Conservation (phyloP, 1,140 invertebrate genomes). For the Procambarus clarkii region DNA sequence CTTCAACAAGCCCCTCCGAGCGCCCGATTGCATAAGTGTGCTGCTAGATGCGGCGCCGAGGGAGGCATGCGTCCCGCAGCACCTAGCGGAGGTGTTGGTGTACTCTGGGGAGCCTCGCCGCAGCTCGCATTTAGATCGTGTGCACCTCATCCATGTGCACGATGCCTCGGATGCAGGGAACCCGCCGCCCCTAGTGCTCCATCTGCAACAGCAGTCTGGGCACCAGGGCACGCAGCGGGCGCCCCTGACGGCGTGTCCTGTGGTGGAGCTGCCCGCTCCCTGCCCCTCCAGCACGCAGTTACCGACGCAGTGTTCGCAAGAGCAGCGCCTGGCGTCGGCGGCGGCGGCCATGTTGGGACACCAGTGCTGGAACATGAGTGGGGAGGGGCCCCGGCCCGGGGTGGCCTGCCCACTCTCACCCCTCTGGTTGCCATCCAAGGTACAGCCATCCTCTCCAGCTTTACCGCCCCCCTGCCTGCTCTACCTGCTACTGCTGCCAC, state of each 20-base stretch:
- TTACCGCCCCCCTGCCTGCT: not conserved
- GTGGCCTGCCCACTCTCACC: not conserved
- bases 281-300: not conserved
- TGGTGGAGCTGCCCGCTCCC: not conserved
- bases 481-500: not conserved
- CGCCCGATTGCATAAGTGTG: not conserved
- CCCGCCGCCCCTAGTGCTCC: not conserved
- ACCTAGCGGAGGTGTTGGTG: not conserved
- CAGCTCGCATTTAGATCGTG: not conserved
- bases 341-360: not conserved
- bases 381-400: conserved; percentile 3
- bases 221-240: not conserved
- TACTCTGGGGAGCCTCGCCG: not conserved
- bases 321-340: not conserved
- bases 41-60: not conserved
- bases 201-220: not conserved
- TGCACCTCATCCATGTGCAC: not conserved
- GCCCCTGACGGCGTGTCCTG: not conserved
- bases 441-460: not conserved
- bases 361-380: conserved; percentile 19
- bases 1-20: not conserved
- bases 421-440: conserved; percentile 24
- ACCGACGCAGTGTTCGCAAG: too few relatives aligned
- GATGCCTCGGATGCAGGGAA: not conserved
- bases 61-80: not conserved